A percentile compares a stretch with the other conserved stretches of the same genome.
Conservation (phyloP, 1,140 invertebrate genomes). For the Eumeta japonica region DNA sequence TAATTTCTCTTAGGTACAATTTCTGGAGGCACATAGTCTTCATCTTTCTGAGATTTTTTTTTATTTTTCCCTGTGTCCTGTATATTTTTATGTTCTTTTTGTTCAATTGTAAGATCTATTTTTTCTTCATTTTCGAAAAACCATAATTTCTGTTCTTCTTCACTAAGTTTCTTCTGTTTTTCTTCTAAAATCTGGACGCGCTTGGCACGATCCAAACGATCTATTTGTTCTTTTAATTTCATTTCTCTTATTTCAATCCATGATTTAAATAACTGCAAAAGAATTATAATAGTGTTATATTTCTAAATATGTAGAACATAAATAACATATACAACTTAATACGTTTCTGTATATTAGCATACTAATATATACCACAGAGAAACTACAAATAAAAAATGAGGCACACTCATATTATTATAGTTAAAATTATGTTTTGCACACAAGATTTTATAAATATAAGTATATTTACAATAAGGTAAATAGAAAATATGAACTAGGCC, state of each 20-base stretch:
- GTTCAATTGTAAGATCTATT: constrained; percentile 70
- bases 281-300: constrained; percentile 4
- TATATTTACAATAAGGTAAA: no score
- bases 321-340: constrained; percentile 7
- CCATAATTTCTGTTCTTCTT: constrained; percentile 69
- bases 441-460: no score
- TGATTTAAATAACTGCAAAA: constrained; percentile 57
- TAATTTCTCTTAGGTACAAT: constrained; percentile 39
- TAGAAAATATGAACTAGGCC: no score
- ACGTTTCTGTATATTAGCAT: no score
- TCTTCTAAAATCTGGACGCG: constrained; percentile 60
- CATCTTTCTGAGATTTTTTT: constrained; percentile 48
- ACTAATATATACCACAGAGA: no score
- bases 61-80: constrained; percentile 49
- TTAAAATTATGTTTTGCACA: no score
- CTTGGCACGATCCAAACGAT: constrained; percentile 54
- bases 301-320: constrained; percentile 5
- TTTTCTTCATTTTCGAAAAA: constrained; percentile 77
- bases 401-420: no score
- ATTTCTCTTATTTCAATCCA: constrained; percentile 61
- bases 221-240: constrained; percentile 60
- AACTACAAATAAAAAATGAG: no score
- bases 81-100: constrained; percentile 51
- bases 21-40: constrained; percentile 70
- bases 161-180: constrained; percentile 59